Percentiles rank a stretch among this genome's conserved stretches.
Evolutionary conservation across 2,797 vertebrate genomes (phyloP).

Genomic region (Mycteria americana): DNA sequence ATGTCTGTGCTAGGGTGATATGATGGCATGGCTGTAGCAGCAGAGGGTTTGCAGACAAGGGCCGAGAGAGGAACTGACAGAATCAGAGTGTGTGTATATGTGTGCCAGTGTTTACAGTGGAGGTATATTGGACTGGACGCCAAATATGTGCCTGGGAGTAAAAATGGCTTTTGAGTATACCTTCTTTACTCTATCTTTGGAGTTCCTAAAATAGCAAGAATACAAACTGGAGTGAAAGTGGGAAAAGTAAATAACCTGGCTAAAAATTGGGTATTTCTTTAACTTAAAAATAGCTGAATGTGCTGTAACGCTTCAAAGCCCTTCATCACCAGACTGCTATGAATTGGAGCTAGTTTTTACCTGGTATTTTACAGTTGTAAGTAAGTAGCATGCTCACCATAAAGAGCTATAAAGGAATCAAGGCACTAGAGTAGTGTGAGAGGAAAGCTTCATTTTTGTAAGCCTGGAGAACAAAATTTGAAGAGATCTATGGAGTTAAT

Average conservation of each 20-base stretch:
- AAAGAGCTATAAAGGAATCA: not conserved
- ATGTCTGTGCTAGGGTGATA: rapidly evolving
- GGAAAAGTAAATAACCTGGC: not conserved
- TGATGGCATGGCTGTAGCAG: not conserved
- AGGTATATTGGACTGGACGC: not conserved
- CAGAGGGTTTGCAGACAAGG: not conserved
- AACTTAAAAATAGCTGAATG: not conserved
- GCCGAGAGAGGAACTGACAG: not conserved
- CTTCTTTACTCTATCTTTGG: not conserved
- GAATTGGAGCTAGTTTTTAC: not conserved
- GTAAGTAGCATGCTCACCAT: not conserved
- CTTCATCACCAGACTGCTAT: not conserved
- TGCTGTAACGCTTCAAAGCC: not conserved
- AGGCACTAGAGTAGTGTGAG: not conserved
- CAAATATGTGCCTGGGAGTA: not conserved
- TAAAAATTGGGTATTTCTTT: not conserved
- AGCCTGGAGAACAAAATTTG: not conserved
- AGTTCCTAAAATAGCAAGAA: not conserved
- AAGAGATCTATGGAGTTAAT: not conserved
- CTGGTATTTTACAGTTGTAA: not conserved
- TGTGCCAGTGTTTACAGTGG: not conserved
- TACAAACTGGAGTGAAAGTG: not conserved
- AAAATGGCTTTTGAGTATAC: not conserved
- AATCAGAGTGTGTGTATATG: not conserved
- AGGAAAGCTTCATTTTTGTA: not conserved